Base-by-base conservation (phyloP, 2,797 vertebrate species). In the Crocidura indochinensis region DNA sequence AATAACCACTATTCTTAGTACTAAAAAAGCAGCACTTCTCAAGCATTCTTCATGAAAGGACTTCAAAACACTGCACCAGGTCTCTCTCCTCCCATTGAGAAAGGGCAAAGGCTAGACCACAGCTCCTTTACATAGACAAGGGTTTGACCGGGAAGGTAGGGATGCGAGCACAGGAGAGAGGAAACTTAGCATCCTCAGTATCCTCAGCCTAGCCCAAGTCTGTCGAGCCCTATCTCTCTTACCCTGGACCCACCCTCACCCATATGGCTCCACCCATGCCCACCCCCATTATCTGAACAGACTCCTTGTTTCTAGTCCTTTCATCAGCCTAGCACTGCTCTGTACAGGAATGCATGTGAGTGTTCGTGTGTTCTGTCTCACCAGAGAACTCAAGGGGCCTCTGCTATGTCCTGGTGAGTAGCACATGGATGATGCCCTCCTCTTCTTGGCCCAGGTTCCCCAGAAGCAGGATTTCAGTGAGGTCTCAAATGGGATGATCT, bases 1-100 rank as follows among this genome's bases (percentile, higher is more conserved):
- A 95, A 67, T 46, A 95, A 85, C 88, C 83, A 73, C 91, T 60
- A 19, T 84, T 84, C 93, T 91, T 81, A 69, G 46, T 64, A 51
- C 51, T 89, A 86, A 88, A 88, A 19, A 84, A 86, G 84, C 65
- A 80, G 20, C 64, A 51, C 38, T 64, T 92, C 74, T 38, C 87
- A 51, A 27, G 60, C 49, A 19, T 84, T 79, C 53, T 62, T 91
- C 75, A 29, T 6, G 47, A 84, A 71, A 79, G 49, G 71, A 75
- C 62, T 91, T 75, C 53, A 27, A 15, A 84, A 73, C 82, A 14
- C 14, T 0, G 14, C 3, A 10, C 53, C 46, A 26, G 8, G 10
- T 71, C 2, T 3, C 47, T 76, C 51, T 84, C 51, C 38, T 29
- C 82, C 92, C 19, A 0, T 2, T 1, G 12, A 79, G 67, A 56